Conservation (phyloP, 2,888 invertebrate genomes). For the Drepana falcataria region DNA sequence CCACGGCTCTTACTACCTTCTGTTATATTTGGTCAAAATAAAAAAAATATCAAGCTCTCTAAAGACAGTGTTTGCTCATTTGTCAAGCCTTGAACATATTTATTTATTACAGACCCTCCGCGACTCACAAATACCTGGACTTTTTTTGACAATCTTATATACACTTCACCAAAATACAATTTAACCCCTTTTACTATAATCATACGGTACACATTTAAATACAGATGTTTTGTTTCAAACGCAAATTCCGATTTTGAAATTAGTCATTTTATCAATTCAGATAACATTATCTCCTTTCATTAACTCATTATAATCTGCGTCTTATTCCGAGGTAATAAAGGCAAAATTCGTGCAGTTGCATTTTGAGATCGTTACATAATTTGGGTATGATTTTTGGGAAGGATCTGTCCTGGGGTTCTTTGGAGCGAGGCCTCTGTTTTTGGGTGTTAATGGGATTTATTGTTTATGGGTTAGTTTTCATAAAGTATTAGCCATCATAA, state of each 20-base stretch:
- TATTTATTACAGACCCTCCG: constrained; percentile 73
- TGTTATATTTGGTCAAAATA: too few species aligned
- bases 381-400: constrained; percentile 59
- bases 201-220: constrained; percentile 24
- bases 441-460: constrained; percentile 67
- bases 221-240: not conserved
- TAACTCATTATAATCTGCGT: not conserved
- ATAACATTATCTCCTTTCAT: constrained; percentile 10
- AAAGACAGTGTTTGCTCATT: constrained; percentile 71
- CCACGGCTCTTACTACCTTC: too few species aligned
- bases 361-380: constrained; percentile 28
- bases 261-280: constrained; percentile 23
- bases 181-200: not conserved
- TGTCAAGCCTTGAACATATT: constrained; percentile 70
- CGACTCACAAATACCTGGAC: constrained; percentile 57
- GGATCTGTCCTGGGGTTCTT: constrained; percentile 56
- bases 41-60: constrained; percentile 65
- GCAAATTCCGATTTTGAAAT: constrained; percentile 9
- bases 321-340: not conserved
- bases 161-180: constrained; percentile 1
- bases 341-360: not conserved
- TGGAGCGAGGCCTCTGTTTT: constrained; percentile 54
- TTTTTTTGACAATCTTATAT: constrained; percentile 17
- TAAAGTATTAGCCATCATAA: constrained; percentile 31
- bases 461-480: constrained; percentile 33